These are phyloP conservation scores for Melanotus villosus DNA, from an alignment of 2,888 invertebrate species.

Conservation along the genomic window DNA sequence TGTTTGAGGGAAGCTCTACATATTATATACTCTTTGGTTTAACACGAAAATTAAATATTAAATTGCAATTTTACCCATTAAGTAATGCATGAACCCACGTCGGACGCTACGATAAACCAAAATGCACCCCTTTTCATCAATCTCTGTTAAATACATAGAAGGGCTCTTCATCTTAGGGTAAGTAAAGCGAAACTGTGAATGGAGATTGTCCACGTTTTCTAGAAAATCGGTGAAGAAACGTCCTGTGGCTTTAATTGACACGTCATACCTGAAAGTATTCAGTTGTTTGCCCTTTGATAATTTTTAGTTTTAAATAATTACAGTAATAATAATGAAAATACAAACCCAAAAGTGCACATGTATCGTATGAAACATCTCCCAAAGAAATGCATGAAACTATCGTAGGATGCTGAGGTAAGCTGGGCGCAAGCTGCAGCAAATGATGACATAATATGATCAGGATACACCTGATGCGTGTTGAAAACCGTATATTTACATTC, in stretches of 20 bases:
- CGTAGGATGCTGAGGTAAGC: constrained; percentile 75
- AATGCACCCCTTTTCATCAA: constrained; percentile 87
- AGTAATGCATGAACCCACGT: constrained; percentile 85
- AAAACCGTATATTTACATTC: constrained; percentile 83
- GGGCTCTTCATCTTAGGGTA: constrained; percentile 96
- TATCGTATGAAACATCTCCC: constrained; percentile 92
- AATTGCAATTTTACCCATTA: constrained; percentile 88
- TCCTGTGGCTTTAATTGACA: constrained; percentile 89
- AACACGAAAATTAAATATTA: no score
- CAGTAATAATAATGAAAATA: no score
- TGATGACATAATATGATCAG: constrained; percentile 84
- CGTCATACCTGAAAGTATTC: constrained; percentile 88
- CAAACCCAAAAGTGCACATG: constrained; percentile 88
- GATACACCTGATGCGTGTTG: constrained; percentile 88
- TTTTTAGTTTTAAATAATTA: no score
- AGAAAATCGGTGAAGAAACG: constrained; percentile 92
- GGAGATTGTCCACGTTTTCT: constrained; percentile 92
- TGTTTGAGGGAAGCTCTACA: no score
- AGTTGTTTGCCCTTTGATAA: no score
- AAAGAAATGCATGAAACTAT: constrained; percentile 89
- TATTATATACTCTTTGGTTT: no score
- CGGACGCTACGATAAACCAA: constrained; percentile 89
- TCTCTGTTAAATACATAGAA: constrained; percentile 90
- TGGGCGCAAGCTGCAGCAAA: constrained; percentile 83
- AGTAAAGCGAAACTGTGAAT: constrained; percentile 91